These are phyloP conservation scores for Ascaphus truei DNA, from an alignment of 2,113 vertebrate species.

Conservation along the genomic window DNA sequence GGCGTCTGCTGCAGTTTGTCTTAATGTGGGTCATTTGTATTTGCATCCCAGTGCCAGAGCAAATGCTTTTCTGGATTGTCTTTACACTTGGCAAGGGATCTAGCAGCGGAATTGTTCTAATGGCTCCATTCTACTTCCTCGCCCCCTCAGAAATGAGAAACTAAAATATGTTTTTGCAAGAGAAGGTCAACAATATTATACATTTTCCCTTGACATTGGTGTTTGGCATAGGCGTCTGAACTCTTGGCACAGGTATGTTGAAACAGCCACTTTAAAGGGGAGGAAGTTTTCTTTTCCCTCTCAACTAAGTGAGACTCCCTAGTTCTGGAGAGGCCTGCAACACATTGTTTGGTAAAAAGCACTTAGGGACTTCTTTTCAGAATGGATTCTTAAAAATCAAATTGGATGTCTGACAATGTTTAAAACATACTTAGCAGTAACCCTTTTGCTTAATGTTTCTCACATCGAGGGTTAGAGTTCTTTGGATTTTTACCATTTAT, in stretches of 20 bases:
- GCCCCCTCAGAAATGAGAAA: constrained; percentile 18
- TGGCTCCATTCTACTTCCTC: constrained; percentile 1
- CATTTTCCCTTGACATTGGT: constrained; percentile 18
- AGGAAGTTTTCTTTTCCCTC: not conserved
- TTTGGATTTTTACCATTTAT: not conserved
- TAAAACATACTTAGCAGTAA: not conserved
- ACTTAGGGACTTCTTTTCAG: not conserved
- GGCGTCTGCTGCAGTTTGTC: not conserved
- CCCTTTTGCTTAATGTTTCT: too few species aligned
- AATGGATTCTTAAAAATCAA: not conserved
- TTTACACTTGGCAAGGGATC: not conserved
- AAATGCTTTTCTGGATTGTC: constrained; percentile 5
- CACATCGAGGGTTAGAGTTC: too few species aligned
- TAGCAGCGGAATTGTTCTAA: not conserved
- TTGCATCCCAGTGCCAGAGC: not conserved
- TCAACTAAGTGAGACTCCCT: not conserved
- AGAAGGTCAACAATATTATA: constrained; percentile 21
- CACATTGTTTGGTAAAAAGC: not conserved
- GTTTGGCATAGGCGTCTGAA: not conserved
- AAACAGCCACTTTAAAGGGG: not conserved
- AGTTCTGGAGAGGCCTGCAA: not conserved
- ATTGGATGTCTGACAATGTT: not conserved
- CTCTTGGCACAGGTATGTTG: constrained; percentile 1
- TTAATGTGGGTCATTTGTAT: constrained; percentile 6
- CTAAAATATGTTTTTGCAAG: constrained; percentile 27